Base-by-base conservation (phyloP, 23 tunicate genomes). In the Halocynthia roretzi region DNA sequence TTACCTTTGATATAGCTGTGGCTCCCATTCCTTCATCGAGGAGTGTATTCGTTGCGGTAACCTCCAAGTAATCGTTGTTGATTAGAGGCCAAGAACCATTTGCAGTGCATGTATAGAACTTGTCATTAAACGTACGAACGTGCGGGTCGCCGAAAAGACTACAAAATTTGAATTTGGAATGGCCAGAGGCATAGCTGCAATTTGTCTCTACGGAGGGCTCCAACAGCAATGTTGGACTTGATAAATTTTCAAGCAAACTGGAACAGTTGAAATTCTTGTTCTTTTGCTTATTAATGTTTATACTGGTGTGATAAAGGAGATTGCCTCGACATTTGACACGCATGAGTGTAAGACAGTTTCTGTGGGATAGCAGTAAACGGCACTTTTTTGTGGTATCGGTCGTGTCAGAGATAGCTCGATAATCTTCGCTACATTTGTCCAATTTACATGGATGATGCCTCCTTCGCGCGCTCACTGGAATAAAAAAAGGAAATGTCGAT, bases 71-170 rank as follows among this genome's bases (percentile, higher is more conserved):
- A 49, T 81, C 87, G 72, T 91, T 91, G 77, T 91, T 73, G 51
- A 91, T 77, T 21, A 91, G 87, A 5, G 86, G 80, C 90, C 90
- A 91, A 52, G 97, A 76, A 5, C 89, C 83, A 15, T 80, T 77
- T 21, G 89, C 84, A 31, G 81, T 91, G 81, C 97, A 91, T 0
- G 90, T 91, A 76, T 80, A 63, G 64, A 91, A 85, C 9, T 68
- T 54, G 70, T 91, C 97, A 18, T 76, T 66, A 71, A 85, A 91
- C 50, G 97, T 91, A 22, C 97, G 62, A 55, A 91, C 71, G 67
- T 91, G 97, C n/a, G 90, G 97, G 67, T 91, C 90, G 15, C 97
- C 97, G 56, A 91, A 91, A 77, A 91, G 53, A 10, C 87, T 79
- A 65, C 97, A 91, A 61, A 85, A 87, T 66, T 72, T 78, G 71